Conservation (phyloP, 2,113 vertebrate species). For the Phrynosoma blainvillii region DNA sequence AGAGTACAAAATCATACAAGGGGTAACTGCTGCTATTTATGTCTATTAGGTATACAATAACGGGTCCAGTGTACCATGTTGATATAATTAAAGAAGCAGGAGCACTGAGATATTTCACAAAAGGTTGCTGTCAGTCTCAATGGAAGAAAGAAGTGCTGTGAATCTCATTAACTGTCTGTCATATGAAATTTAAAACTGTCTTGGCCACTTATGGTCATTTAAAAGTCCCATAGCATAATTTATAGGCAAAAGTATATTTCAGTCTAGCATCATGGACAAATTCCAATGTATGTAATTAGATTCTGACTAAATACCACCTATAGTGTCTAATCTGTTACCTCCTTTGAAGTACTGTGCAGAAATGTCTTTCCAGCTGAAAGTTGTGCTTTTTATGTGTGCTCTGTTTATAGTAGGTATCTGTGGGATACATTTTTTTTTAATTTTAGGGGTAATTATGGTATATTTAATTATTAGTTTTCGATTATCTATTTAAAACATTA, state of each 20-base stretch:
- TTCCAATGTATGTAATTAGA: constrained; percentile 56
- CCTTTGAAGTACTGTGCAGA: constrained; percentile 14
- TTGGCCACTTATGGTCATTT: constrained; percentile 57
- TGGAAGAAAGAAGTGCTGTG: constrained; percentile 20
- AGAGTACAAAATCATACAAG: neutral
- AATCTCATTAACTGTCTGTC: constrained; percentile 58
- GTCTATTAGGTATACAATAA: neutral
- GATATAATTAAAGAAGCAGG: neutral
- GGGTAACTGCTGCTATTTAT: neutral
- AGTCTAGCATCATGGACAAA: constrained; percentile 45
- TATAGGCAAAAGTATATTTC: constrained; percentile 56
- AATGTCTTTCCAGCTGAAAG: constrained; percentile 30
- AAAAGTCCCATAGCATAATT: constrained; percentile 19
- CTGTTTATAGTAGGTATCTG: neutral
- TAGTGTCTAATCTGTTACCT: constrained; percentile 24
- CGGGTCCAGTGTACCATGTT: neutral
- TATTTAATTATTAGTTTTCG: too few relatives aligned
- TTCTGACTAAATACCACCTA: constrained; percentile 46
- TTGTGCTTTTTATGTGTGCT: constrained; percentile 13
- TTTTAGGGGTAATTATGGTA: neutral
- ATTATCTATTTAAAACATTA: neutral
- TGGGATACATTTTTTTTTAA: neutral
- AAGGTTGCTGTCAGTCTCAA: constrained; percentile 51
- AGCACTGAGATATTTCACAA: constrained; percentile 21
- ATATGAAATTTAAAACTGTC: constrained; percentile 57